A percentile compares a stretch with the other conserved stretches of the same genome.
Evolutionary conservation across 2,888 invertebrate species (phyloP).

Genomic region (Pyrrhosoma nymphula): DNA sequence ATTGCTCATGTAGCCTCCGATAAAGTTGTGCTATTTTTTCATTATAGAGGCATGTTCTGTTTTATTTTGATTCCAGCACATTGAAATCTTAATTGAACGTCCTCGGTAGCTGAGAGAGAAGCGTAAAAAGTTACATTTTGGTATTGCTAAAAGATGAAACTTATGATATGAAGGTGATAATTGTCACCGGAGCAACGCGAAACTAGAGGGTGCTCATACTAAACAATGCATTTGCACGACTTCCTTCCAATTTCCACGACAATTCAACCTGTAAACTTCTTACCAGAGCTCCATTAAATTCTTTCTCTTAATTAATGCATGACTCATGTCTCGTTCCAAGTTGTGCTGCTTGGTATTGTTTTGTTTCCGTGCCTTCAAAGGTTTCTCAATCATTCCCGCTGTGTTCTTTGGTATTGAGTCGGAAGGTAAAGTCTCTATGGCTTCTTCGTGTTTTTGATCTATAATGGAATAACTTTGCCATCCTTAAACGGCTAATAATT

Average conservation of each 20-base stretch:
- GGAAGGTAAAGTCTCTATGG: background rate
- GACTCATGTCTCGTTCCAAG: background rate
- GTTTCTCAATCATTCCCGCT: background rate
- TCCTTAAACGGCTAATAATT: background rate
- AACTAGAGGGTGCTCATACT: too few relatives aligned
- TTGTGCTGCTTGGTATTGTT: background rate
- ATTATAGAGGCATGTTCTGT: too few relatives aligned
- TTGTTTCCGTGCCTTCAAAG: background rate
- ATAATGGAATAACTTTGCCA: background rate
- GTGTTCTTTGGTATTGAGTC: background rate
- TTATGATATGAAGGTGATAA: too few relatives aligned
- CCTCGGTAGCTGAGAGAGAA: too few relatives aligned
- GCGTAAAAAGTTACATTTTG: too few relatives aligned
- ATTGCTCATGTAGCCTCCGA: too few relatives aligned
- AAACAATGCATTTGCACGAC: background rate
- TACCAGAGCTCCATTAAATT: background rate
- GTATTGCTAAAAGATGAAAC: too few relatives aligned
- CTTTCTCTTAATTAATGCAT: background rate
- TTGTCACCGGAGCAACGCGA: too few relatives aligned
- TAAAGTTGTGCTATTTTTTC: too few relatives aligned
- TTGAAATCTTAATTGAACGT: too few relatives aligned
- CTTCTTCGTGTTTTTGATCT: background rate
- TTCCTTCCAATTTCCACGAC: background rate
- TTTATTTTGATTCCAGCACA: too few relatives aligned
- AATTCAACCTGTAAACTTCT: background rate